Evolutionary conservation across 2,888 invertebrate species (phyloP).

Genomic region (Drosophila diplacantha): DNA sequence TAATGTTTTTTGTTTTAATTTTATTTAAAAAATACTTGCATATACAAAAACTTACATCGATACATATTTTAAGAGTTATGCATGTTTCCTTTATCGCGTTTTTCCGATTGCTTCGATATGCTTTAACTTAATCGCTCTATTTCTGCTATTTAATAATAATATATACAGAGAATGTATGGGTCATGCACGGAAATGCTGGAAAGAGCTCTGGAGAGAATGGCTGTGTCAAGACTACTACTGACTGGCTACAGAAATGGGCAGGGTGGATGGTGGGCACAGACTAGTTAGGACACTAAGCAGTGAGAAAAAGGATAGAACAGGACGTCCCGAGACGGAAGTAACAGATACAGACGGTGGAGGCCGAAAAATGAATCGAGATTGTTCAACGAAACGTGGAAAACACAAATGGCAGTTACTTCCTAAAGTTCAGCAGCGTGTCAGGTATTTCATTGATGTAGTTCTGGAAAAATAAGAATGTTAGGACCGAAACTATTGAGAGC

Average conservation of each 20-base stretch:
- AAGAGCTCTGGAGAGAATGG: slow-evolving; percentile 54
- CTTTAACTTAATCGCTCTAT: slow-evolving; percentile 53
- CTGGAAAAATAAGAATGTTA: slow-evolving; percentile 62
- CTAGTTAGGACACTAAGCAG: slow-evolving; percentile 60
- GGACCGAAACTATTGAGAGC: too few relatives aligned
- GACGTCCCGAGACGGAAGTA: slow-evolving; percentile 26
- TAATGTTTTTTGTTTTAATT: slow-evolving; percentile 39
- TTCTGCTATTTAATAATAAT: slow-evolving; percentile 75
- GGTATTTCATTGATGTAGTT: slow-evolving; percentile 78
- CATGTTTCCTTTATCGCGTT: slow-evolving; percentile 23
- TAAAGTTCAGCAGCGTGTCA: slow-evolving; percentile 77
- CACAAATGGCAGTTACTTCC: slow-evolving; percentile 65
- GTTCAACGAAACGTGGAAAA: slow-evolving; percentile 21
- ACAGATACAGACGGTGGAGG: slow-evolving; percentile 8
- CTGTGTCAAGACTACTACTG: slow-evolving; percentile 53
- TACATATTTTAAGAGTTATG: slow-evolving; percentile 44
- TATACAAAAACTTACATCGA: slow-evolving; percentile 61
- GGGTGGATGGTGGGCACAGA: slow-evolving; percentile 43
- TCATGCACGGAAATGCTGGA: slow-evolving; percentile 55
- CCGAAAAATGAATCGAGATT: slow-evolving; percentile 38
- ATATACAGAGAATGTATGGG: slow-evolving; percentile 66
- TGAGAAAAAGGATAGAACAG: slow-evolving; percentile 12
- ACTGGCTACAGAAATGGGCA: slow-evolving; percentile 39
- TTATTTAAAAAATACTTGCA: slow-evolving; percentile 60
- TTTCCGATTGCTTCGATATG: slow-evolving; percentile 25